Base-by-base conservation (phyloP, 2,888 invertebrate species). In the Cactoblastis cactorum region DNA sequence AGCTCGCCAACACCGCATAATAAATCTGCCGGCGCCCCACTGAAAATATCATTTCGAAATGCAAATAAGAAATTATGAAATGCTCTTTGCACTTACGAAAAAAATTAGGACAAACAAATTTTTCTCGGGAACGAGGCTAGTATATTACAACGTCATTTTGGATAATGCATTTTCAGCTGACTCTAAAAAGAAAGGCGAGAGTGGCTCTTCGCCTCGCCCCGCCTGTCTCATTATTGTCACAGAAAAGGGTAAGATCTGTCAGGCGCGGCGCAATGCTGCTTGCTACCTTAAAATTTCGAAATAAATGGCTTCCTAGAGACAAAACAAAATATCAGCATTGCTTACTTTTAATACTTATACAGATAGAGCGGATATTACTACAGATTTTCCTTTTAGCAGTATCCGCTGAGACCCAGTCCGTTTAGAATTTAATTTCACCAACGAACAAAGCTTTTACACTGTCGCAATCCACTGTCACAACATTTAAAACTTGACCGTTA, bases 371-470 rank as follows among this genome's bases (percentile, higher is more conserved):
- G 14, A 32, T 49, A 49, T 49, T 33, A 41, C 39, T 41, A 17
- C 33, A 17, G 41, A 60, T 70, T 67, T 57, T 62, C 63, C 68
- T 65, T 66, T 71, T 69, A 72, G 71, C 59, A 59, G 58, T 69
- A 73, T 67, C 58, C 57, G 65, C 59, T 61, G 62, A 63, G 69
- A 69, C 65, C 55, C 56, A 67, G 65, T 72, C 65, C 59, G 68
- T 73, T 77, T 68, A 69, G 63, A 77, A 77, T 80, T 78, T 65
- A 72, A 80, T 80, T 77, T 78, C 67, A 67, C 58, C 67, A 71
- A 75, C 72, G 67, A 74, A 77, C 75, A 75, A 80, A 78, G 79
- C 79, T 83, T 81, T 83, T 80, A 77, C 65, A 64, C 64, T 72
- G 73, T 78, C 81, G 77, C 76, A 77, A 75, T 78, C 75, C 67